These are phyloP conservation scores for Phragmatobia fuliginosa DNA, from an alignment of 2,888 invertebrate species.

Conservation along the genomic window DNA sequence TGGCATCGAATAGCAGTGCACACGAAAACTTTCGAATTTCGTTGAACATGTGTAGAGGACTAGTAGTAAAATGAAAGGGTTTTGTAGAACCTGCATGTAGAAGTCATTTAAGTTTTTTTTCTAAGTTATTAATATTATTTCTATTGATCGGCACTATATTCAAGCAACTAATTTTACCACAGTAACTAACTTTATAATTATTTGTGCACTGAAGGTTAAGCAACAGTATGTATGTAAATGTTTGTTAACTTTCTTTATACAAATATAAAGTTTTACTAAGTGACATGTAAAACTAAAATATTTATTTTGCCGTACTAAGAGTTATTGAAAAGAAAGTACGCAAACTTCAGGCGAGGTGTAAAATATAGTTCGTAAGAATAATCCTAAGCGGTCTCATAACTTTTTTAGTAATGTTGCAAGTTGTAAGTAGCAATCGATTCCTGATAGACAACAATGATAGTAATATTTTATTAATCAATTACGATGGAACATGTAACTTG, in stretches of 20 bases:
- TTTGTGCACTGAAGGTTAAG: constrained; percentile 17
- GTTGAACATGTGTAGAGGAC: constrained; percentile 63
- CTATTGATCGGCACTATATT: not conserved
- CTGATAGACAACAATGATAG: not conserved
- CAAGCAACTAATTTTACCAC: not conserved
- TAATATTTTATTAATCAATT: too few relatives aligned
- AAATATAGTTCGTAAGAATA: constrained; percentile 7
- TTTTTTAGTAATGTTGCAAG: not conserved
- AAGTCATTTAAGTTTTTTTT: too few relatives aligned
- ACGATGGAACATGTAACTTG: too few relatives aligned
- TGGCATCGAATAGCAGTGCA: constrained; percentile 66
- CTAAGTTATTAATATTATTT: not conserved
- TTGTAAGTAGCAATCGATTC: not conserved
- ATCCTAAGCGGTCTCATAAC: not conserved
- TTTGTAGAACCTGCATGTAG: not conserved
- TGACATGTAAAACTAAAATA: constrained; percentile 5
- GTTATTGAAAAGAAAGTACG: constrained; percentile 9
- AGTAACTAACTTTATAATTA: constrained; percentile 5
- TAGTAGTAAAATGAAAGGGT: constrained; percentile 4
- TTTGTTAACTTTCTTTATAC: constrained; percentile 24
- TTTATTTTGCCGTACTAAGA: constrained; percentile 11
- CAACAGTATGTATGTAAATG: constrained; percentile 17
- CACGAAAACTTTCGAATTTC: constrained; percentile 57
- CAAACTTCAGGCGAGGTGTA: constrained; percentile 3
- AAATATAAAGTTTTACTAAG: not conserved